Base-by-base conservation (phyloP, 2,113 vertebrate species). In the Stigmatopora nigra region DNA sequence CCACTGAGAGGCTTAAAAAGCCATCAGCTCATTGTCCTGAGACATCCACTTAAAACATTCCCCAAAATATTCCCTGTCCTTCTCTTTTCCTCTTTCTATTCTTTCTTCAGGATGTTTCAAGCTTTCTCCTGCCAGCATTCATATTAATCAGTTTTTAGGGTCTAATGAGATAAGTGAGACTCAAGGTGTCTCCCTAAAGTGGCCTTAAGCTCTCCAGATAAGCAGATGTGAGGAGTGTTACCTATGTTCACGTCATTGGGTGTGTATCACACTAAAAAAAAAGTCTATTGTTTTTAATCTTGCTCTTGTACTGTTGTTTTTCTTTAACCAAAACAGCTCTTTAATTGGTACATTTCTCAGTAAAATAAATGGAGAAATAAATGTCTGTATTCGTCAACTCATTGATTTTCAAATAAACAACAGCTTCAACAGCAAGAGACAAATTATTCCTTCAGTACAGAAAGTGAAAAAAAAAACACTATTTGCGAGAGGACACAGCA, bases 121-220 rank as follows among this genome's bases (percentile, higher is more conserved):
- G 79, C 84, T 78, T 77, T 84, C 86, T 85, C 88, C 91, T 89
- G 86, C 91, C 86, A 88, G 90, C 89, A 94, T 95, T 95, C 92
- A 93, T 93, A 95, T 96, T 94, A 92, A 95, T 95, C 93, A 94
- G 87, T 87, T 92, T 93, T 94, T 94, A 93, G 93, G 93, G 87
- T 89, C 89, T 95, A 97, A 94, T 95, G 91, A 94, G 92, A 93
- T 95, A 93, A 95, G 93, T 86, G 92, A 92, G 90, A 89, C 88
- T 91, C 92, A 87, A 88, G 87, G 78, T 85, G 86, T 86, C 80
- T 87, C 86, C 81, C 88, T 78, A 80, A 89, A 88, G 88, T 88
- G 88, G 81, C 75, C 80, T 41, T 89, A 87, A 89, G 83, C 80
- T 85, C 78, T 69, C 62, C 61, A 77, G 78, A 89, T 86, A 83